Evolutionary conservation across 2,888 invertebrate genomes (phyloP).

Genomic region (Ditula angustiorana): DNA sequence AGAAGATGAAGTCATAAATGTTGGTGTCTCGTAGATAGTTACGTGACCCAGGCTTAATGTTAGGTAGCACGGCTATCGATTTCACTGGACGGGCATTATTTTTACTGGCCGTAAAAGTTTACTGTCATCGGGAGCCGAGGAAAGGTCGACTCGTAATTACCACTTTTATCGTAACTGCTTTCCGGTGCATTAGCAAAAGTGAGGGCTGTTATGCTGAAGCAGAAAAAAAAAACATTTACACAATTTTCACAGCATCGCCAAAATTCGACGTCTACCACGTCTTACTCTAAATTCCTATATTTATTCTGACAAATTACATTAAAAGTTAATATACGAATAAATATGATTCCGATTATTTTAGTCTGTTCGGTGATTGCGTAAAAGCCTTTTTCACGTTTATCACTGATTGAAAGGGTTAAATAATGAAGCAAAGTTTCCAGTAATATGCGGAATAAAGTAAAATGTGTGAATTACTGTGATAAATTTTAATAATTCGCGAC

Average conservation of each 20-base stretch:
- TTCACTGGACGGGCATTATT: conserved; percentile 54
- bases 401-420: too few relatives aligned
- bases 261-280: too few relatives aligned
- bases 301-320: too few relatives aligned
- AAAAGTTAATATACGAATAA: too few relatives aligned
- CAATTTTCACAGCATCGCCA: background rate
- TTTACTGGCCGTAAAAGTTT: conserved; percentile 67
- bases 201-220: conserved; percentile 42
- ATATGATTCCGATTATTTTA: too few relatives aligned
- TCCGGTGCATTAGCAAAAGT: conserved; percentile 58
- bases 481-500: too few relatives aligned
- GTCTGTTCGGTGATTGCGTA: too few relatives aligned
- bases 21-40: background rate
- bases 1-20: background rate
- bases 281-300: too few relatives aligned
- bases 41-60: conserved; percentile 21
- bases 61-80: conserved; percentile 50
- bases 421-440: too few relatives aligned
- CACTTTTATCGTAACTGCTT: conserved; percentile 58
- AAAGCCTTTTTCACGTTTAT: too few relatives aligned
- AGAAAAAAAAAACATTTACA: background rate
- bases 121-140: conserved; percentile 61
- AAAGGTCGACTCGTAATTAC: conserved; percentile 65
- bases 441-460: too few relatives aligned
- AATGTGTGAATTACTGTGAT: too few relatives aligned